Base-by-base conservation (phyloP, 1,140 invertebrate genomes). In the Tenebrio molitor region DNA sequence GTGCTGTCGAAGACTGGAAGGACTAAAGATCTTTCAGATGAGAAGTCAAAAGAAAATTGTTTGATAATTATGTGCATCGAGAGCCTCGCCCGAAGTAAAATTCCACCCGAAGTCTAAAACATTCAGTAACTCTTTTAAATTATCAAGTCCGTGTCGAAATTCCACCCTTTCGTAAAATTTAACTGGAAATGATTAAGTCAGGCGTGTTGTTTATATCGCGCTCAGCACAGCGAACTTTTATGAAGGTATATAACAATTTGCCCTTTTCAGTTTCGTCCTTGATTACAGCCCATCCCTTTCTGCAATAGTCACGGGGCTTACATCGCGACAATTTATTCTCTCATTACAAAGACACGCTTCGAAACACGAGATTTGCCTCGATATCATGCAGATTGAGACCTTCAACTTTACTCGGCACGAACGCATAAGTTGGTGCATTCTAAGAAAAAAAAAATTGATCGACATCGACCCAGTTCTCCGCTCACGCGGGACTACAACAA, bases 381-480 rank as follows among this genome's bases (percentile, higher is more conserved):
- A 44, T 41, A 66, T 42, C 36, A 65, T 65, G 42, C 23, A 14
- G 64, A 66, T 44, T 66, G 44, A 65, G 64, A 66, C 64, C 64
- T 66, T 66, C 64, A 66, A 66, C 64, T 66, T 66, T 66, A 66
- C 36, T 42, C 42, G 1, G 19, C 42, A 39, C 12, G 36, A 39
- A 39, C 36, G 36, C 36, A 39, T 39, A 39, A 39, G 64, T 16
- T 10, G 29, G 12, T 65, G 15, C 39, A 23, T 63, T 15, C n/a
- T 63, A 19, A n/a, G 10, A 16, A 5, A 39, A 16, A 16, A 66
- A 66, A 66, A 44, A 12, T 8, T n/a, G 42, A 66, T 44, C 33
- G 39, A 39, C 34, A 66, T 42, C 42, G 69, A 71, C 69, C 69
- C 58, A 64, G 36, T 66, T 66, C 42, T 44, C 64, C 29, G 15